A percentile compares a stretch with the other conserved stretches of the same genome.
Conservation (phyloP, 2,797 vertebrate species). For the Parauchenoglanis punctatus region DNA sequence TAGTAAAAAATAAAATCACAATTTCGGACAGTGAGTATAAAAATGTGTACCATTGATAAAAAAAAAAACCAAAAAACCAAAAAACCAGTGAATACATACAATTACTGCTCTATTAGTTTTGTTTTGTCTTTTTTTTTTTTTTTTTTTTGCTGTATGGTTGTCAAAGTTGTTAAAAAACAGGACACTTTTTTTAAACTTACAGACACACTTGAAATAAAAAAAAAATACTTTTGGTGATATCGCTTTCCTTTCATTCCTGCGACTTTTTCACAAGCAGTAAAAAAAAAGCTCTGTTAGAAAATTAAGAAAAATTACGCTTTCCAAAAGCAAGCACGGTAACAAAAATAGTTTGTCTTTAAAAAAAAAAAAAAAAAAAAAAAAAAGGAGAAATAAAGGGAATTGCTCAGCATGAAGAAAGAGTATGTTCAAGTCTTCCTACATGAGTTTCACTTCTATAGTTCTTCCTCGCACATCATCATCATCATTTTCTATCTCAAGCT, state of each 20-base stretch:
- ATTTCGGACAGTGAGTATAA: conserved; percentile 29
- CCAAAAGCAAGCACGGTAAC: conserved; percentile 45
- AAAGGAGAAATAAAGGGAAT: conserved; percentile 12
- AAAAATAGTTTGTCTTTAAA: conserved; percentile 45
- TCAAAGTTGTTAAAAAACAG: not conserved
- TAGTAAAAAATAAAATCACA: conserved; percentile 20
- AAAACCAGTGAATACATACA: conserved; percentile 19
- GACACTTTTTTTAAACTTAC: not conserved
- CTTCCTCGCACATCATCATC: conserved; percentile 31
- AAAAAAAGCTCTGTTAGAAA: conserved; percentile 26
- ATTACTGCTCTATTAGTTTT: not conserved
- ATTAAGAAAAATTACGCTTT: conserved; percentile 23
- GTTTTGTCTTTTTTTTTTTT: not conserved
- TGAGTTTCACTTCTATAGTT: conserved; percentile 17
- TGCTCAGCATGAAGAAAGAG: not conserved
- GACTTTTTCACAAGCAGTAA: conserved; percentile 10
- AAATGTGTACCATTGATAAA: conserved; percentile 52
- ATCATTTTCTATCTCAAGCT: conserved; percentile 12
- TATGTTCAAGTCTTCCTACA: not conserved
- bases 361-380: not conserved
- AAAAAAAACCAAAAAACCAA: not conserved
- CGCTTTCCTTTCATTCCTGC: conserved; percentile 33
- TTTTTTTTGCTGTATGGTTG: not conserved
- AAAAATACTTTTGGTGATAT: conserved; percentile 44
- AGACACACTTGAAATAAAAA: not conserved